Evolutionary conservation across 2,797 vertebrate species (phyloP), one percentile per base, ranked within the genome.

Genomic region (Tenualosa thibaudeaui): DNA sequence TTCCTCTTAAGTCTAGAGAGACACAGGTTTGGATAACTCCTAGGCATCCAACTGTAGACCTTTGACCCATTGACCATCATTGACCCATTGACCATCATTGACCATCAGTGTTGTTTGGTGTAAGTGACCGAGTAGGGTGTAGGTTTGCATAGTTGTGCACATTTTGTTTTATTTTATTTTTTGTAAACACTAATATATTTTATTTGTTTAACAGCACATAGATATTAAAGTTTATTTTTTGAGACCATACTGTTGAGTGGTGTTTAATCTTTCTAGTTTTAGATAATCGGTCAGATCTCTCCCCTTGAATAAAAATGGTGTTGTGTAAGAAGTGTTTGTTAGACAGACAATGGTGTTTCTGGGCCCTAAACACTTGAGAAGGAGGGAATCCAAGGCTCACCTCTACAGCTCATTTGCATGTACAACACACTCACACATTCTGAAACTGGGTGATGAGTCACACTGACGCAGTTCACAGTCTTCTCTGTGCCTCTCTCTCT

Each of bases 171-270:
- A n/a, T 75, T 71, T 71, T 40, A 0, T 71, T 40, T 96, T 96
- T 96, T 97, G 94, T 97, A 96, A 97, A 97, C 97, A 97, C 97
- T 98, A 98, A 97, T 97, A 97, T 98, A 97, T 97, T 97, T 97
- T 96, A 97, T 96, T 98, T 98, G 95, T 95, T 97, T 96, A 96
- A 97, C 96, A 93, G 93, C 92, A 94, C 94, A 96, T 94, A 88
- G 93, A 95, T 94, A 97, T 97, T 97, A 97, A 97, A 97, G 95
- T 96, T 93, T 96, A 96, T 96, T 96, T 96, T 95, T 95, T 93
- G 89, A 95, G 94, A 92, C 93, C 91, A 91, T 81, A 94, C 92
- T 82, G 92, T 94, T 94, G 91, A 86, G 37, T 87, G 88, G 85
- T 85, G 84, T 87, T 92, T 84, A 84, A 91, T 86, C 86, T 81